phyloP scores from a whole-genome alignment of 1,140 invertebrate genomes.

The Drosophila saltans region DNA sequence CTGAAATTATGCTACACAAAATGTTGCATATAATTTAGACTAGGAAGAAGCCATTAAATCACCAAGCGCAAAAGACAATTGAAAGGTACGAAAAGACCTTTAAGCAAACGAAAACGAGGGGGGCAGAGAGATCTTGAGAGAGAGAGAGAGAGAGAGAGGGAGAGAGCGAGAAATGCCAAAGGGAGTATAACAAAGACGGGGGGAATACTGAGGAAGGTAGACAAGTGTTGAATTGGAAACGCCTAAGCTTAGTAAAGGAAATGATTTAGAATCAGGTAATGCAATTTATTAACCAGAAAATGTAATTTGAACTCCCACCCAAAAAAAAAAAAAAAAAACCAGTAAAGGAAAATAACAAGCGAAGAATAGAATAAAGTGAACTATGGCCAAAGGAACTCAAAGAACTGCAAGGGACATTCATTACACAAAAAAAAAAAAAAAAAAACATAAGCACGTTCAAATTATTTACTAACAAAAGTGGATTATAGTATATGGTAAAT shows the following conservation, averaged over 20 bases:
- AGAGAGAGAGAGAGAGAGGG: background rate
- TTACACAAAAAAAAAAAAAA: background rate
- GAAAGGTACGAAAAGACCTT: background rate
- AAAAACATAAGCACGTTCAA: background rate
- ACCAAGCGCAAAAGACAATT: slow-evolving; percentile 53
- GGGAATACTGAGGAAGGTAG: background rate
- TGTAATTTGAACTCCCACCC: background rate
- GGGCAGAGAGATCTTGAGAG: background rate
- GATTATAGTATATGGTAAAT: too few relatives aligned
- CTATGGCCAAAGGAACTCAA: background rate
- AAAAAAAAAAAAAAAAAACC: background rate
- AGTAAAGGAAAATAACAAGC: background rate
- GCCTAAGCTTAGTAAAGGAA: slow-evolving; percentile 7
- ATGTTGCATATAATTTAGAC: slow-evolving; percentile 52
- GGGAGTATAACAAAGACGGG: too few relatives aligned
- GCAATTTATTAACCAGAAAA: slow-evolving; percentile 13
- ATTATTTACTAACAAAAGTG: too few relatives aligned
- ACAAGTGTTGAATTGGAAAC: slow-evolving; percentile 8
- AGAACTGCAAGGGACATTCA: background rate
- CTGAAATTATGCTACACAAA: slow-evolving; percentile 60
- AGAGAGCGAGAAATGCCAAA: background rate
- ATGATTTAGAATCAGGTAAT: slow-evolving; percentile 14
- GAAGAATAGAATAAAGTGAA: background rate
- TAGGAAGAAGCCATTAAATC: slow-evolving; percentile 34
- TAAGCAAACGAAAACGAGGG: background rate